Evolutionary conservation across 2,797 vertebrate species (phyloP).

Genomic region (Anguilla megastoma): DNA sequence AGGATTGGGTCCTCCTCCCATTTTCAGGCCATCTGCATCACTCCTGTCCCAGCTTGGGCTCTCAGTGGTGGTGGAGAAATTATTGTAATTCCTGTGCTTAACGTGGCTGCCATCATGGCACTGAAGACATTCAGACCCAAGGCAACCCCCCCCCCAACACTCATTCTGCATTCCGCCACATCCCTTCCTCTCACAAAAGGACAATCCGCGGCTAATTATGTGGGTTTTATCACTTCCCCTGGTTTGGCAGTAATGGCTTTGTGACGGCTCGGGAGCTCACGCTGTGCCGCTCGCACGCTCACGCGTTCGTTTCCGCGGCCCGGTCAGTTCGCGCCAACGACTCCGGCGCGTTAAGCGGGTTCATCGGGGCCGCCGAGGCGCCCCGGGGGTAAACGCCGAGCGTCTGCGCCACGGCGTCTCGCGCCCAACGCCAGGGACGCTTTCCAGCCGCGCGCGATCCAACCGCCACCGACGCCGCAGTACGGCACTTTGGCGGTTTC

Average conservation of each 20-base stretch:
- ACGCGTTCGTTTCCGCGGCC: neutral
- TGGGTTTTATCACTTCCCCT: constrained; percentile 1
- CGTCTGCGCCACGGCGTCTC: neutral
- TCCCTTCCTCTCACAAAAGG: neutral
- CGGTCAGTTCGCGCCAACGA: neutral
- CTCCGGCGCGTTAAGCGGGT: neutral
- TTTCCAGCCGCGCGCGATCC: neutral
- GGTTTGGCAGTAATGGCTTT: neutral
- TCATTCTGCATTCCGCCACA: neutral
- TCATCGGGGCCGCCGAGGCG: neutral
- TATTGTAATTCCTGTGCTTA: neutral
- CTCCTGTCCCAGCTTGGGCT: neutral
- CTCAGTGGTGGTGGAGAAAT: neutral
- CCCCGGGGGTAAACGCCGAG: neutral
- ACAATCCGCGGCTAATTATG: neutral
- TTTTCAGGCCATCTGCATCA: neutral
- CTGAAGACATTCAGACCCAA: neutral
- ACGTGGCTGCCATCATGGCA: neutral
- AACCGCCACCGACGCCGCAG: neutral
- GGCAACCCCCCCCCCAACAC: neutral
- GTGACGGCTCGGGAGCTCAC: neutral
- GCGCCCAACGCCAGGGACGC: neutral
- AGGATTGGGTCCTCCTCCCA: neutral
- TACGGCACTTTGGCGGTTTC: neutral
- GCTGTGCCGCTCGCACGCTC: neutral